Evolutionary conservation across 2,888 invertebrate species (phyloP), one percentile per base, ranked within the genome.

Genomic region (Orthosia gracilis): DNA sequence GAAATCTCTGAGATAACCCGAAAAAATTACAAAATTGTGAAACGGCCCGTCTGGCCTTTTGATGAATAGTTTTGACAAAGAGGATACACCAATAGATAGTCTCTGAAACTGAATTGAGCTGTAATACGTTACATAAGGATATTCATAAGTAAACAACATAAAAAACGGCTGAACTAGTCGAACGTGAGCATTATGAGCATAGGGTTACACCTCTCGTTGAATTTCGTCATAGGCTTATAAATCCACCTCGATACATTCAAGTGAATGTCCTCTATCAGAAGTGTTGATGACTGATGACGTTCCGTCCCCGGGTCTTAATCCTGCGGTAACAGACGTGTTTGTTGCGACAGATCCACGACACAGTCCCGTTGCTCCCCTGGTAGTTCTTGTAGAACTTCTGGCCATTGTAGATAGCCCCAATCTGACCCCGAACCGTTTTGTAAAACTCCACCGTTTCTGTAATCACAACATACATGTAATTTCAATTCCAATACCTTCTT

Each of bases 351-450:
- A 79, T 73, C 88, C 89, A 88, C 5, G 89, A 88, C 31, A 87
- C 80, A 21, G 77, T 45, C 0, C 73, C 79, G 9, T 73, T 76
- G 26, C 65, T 80, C 0, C 87, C 85, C 40, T 78, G 70, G 54
- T 89, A 90, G 71, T 89, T 91, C 75, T 87, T 90, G 73, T 90
- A 85, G 67, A 84, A 90, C 59, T 75, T 86, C 47, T 83, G 76
- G 2, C 86, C 85, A 3, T 85, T 73, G 67, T 83, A 88, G 55
- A 79, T 40, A 3, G 84, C 76, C 1, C 82, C 88, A 7, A 85
- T 58, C 9, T 82, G 79, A 11, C 89, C 88, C 64, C 85, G 86
- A 23, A n/a, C 71, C 15, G 90, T 87, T 21, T 64, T 50, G 69
- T 79, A 86, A 75, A 85, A 90, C 49, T 76, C 71, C 11, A 79